phyloP scores from a whole-genome alignment of 2,797 vertebrate genomes.

The Enteromius paludinosus region DNA sequence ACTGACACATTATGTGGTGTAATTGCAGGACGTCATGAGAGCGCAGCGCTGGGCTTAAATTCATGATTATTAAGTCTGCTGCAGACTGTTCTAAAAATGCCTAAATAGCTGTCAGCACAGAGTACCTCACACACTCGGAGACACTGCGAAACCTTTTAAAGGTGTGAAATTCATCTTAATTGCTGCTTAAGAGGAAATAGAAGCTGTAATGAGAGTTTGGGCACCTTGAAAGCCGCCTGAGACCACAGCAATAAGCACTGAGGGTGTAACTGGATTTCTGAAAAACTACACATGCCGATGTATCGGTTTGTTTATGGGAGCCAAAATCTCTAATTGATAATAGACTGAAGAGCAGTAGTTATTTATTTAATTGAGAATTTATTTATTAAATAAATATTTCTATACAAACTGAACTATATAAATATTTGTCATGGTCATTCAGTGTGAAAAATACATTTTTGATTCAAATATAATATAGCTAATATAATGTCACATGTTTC shows the following conservation, averaged over 20 bases:
- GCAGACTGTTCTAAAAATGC: constrained; percentile 13
- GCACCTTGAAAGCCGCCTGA: background rate
- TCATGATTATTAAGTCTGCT: background rate
- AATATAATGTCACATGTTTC: background rate
- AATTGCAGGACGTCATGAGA: constrained; percentile 27
- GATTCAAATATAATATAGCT: too few species aligned
- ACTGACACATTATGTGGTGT: constrained; percentile 11
- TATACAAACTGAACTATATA: background rate
- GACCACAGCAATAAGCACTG: constrained; percentile 7
- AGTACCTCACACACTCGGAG: background rate
- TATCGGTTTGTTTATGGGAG: background rate
- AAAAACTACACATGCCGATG: background rate
- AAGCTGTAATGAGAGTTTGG: constrained; percentile 14
- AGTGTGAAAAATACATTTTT: too few species aligned
- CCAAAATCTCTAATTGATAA: constrained; percentile 10
- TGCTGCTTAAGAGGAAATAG: constrained; percentile 24
- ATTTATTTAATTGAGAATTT: background rate
- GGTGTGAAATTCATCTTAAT: constrained; percentile 40
- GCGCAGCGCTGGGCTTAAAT: background rate
- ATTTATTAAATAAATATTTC: background rate
- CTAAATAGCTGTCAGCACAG: background rate
- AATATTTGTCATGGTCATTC: too few species aligned
- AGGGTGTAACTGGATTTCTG: background rate
- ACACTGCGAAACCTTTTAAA: constrained; percentile 13
- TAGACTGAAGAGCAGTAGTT: background rate